Evolutionary conservation across 2,888 invertebrate genomes (phyloP), one percentile per base, ranked within the genome.

Genomic region (Ichneumoninae sp.): DNA sequence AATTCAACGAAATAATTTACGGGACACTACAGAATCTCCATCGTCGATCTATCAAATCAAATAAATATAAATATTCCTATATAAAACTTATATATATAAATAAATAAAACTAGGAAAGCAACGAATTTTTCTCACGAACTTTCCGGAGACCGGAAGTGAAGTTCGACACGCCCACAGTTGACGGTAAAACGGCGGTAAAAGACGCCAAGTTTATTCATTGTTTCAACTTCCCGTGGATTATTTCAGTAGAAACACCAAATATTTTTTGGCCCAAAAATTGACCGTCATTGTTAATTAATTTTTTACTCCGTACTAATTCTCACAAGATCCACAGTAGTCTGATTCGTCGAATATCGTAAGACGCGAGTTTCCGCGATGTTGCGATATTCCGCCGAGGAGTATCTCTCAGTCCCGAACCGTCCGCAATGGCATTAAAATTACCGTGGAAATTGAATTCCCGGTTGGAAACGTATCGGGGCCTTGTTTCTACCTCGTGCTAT

Each of bases 361-460:
- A 33, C 6, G 30, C 26, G 16, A 7, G 16, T 16, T 63, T 8
- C 6, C 16, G 63, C 16, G 1, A 63, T 16, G 16, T 63, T 33
- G 13, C n/a, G n/a, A n/a, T n/a, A n/a, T n/a, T 33, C 7, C 33
- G 36, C 36, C 33, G 70, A 60, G 77, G 50, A 52, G 54, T 69
- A 50, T 73, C 84, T 84, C 86, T 81, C 73, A 83, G 86, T 87
- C 16, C 60, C 83, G 87, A 87, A 87, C 85, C 88, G 83, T 85
- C 91, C 90, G 89, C 91, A 93, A 92, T 92, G 89, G 88, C 91
- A 93, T 92, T 92, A 92, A 92, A 93, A 93, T 93, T 93, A 93
- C 88, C 90, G 87, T 88, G 90, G 89, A 92, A 93, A 93, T 93
- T 92, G 89, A 92, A 92, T 93, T 92, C 90, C 90, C 91, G 87